Conservation (phyloP, 2,113 vertebrate genomes). For the Cepphus grylle region DNA sequence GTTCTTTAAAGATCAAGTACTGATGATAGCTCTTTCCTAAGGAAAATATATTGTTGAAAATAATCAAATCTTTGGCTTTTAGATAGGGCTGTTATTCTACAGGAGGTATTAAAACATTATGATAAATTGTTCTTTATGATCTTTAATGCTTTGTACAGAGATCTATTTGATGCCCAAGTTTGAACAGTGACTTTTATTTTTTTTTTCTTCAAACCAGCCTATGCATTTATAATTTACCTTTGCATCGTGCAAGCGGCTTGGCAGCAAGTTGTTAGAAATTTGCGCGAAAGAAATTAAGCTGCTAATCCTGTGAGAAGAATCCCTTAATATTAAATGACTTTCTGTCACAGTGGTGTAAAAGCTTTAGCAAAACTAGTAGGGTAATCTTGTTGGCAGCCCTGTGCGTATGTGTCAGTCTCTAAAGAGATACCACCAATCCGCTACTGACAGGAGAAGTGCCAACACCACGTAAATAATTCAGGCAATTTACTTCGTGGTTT, state of each 20-base stretch:
- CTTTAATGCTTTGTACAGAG: background rate
- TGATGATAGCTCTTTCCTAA: background rate
- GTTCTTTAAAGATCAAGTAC: background rate
- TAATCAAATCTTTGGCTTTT: background rate
- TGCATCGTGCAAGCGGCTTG: background rate
- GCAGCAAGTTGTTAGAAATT: background rate
- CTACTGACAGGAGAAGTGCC: background rate
- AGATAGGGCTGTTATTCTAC: background rate
- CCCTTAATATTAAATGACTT: background rate
- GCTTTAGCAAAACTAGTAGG: background rate
- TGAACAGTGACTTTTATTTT: background rate
- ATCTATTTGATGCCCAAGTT: background rate
- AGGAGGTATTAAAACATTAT: background rate
- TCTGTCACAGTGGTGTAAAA: background rate
- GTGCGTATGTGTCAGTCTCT: background rate
- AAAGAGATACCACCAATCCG: background rate
- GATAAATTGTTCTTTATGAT: background rate
- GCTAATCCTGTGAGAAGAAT: conserved; percentile 4
- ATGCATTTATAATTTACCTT: background rate
- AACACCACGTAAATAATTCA: background rate
- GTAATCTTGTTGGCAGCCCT: background rate
- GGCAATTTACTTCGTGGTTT: background rate
- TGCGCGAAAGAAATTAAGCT: background rate
- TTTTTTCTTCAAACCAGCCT: background rate
- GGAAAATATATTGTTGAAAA: background rate